Evolutionary conservation across 2,888 invertebrate genomes (phyloP).

Genomic region (Mesorhabditis belari): DNA sequence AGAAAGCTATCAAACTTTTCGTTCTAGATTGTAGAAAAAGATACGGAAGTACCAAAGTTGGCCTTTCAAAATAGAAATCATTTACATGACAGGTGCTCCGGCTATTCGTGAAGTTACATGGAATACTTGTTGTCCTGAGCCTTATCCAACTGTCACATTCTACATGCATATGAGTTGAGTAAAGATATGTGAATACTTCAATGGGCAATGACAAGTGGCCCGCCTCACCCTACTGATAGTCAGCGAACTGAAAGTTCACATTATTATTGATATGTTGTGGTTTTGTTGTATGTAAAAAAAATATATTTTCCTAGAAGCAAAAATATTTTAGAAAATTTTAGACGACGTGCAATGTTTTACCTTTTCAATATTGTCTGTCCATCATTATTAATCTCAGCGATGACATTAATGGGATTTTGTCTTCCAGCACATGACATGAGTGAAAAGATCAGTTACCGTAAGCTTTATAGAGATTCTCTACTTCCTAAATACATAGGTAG

Average conservation of each 20-base stretch:
- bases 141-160: constrained; percentile 57
- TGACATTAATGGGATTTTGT: constrained; percentile 49
- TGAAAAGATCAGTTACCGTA: constrained; percentile 45
- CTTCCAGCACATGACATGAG: constrained; percentile 46
- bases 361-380: constrained; percentile 40
- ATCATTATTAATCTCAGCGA: constrained; percentile 43
- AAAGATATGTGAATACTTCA: too few relatives aligned
- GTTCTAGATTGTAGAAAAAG: too few relatives aligned
- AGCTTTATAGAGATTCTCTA: too few relatives aligned
- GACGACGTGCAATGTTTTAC: constrained; percentile 37
- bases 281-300: constrained; percentile 1
- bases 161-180: constrained; percentile 28
- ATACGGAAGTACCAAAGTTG: too few relatives aligned
- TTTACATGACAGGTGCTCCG: constrained; percentile 48
- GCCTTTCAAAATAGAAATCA: too few relatives aligned
- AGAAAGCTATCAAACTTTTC: too few relatives aligned
- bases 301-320: neutral
- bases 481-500: too few relatives aligned
- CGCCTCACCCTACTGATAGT: too few relatives aligned
- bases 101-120: constrained; percentile 52
- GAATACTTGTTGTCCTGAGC: constrained; percentile 76
- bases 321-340: constrained; percentile 1
- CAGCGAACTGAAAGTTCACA: neutral
- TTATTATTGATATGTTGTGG: neutral
- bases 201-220: too few relatives aligned